Evolutionary conservation across 2,113 vertebrate species (phyloP), one percentile per base, ranked within the genome.

Genomic region (Perca fluviatilis): DNA sequence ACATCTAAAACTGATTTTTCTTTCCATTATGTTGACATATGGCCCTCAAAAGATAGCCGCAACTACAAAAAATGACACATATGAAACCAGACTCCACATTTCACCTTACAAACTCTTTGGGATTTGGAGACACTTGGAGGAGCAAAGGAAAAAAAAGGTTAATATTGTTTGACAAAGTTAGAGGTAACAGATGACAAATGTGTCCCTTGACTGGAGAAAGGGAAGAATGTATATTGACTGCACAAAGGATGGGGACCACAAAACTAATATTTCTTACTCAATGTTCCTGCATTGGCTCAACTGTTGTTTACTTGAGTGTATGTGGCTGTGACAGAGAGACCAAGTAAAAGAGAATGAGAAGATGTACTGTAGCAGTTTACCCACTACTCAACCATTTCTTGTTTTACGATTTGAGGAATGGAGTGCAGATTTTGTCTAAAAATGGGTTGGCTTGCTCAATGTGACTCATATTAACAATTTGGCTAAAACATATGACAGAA

Each of bases 181-280:
- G 53, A 73, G 66, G 54, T 23, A 79, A 76, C 49, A 57, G 58
- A 68, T 63, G 75, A 79, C 53, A 76, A 86, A 86, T 79, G 85
- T 50, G 65, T 75, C 85, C 76, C 76, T 23, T 64, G 70, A 69
- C 74, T 65, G 58, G 72, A 12, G 25, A 60, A 61, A 43, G 66
- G 80, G 65, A 50, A 46, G 47, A 46, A 60, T 30, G 1, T 64
- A 71, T 75, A 79, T 49, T 64, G 70, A 71, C 80, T 79, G 16
- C 43, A 65, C 25, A 49, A 65, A 71, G 54, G 14, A 79, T 7
- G 61, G 76, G 71, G 72, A 83, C 36, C 61, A 63, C 66, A 76
- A 30, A 83, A 54, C 46, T 77, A 83, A 83, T 80, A 76, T 77
- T 67, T 79, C 76, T 79, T 51, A 53, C 69, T 73, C 79, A 63